Conservation (phyloP, 1,140 invertebrate species). For the Drosophila suzukii region DNA sequence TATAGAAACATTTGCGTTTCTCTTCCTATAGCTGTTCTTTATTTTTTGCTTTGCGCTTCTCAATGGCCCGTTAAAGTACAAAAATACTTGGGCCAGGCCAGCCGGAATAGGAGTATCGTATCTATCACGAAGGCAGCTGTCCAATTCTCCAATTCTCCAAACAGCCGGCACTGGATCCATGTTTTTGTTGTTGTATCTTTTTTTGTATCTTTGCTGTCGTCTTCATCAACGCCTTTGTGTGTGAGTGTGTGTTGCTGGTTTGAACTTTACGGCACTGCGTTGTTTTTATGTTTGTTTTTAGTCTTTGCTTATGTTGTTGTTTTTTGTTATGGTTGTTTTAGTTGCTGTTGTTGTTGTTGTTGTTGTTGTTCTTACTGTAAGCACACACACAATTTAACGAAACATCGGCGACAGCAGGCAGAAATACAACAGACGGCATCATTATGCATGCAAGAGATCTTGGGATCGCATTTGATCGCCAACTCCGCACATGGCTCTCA, state of each 20-base stretch:
- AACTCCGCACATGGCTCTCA: conserved; percentile 43
- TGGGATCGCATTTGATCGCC: conserved; percentile 54
- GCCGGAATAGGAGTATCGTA: conserved; percentile 41
- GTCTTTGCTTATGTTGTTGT: conserved; percentile 53
- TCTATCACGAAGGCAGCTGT: conserved; percentile 70
- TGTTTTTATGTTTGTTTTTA: conserved; percentile 68
- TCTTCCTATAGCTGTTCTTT: conserved; percentile 5
- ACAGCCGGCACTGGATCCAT: conserved; percentile 50
- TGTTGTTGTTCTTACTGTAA: conserved; percentile 23
- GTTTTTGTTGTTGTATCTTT: conserved; percentile 33
- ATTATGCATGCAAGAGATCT: conserved; percentile 75
- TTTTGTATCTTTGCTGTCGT: conserved; percentile 11
- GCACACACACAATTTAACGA: conserved; percentile 59
- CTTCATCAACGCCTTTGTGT: conserved; percentile 34
- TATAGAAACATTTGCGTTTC: conserved; percentile 1
- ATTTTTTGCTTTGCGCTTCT: conserved; percentile 32
- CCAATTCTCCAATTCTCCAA: conserved; percentile 48
- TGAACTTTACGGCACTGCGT: conserved; percentile 51
- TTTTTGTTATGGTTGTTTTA: conserved; percentile 38
- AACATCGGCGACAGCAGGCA: conserved; percentile 44
- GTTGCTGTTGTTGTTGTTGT: conserved; percentile 34
- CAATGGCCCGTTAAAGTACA: conserved; percentile 64
- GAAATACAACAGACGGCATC: conserved; percentile 36
- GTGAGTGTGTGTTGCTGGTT: conserved; percentile 25
- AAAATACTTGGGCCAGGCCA: conserved; percentile 53